Evolutionary conservation across 2,888 invertebrate genomes (phyloP).

Genomic region (Melinaea marsaeus): DNA sequence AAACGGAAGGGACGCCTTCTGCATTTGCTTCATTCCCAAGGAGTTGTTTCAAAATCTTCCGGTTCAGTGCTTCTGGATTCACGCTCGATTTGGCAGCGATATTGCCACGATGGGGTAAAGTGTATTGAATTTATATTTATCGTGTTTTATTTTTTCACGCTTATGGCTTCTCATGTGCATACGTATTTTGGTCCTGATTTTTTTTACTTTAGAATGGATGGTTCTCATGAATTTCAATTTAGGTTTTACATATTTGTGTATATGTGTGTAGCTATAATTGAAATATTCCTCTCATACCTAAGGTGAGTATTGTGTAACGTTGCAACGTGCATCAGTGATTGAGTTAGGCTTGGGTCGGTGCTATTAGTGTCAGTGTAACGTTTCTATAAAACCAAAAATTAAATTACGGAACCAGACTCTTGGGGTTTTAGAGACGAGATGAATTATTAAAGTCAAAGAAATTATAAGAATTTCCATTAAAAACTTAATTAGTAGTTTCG

Average conservation of each 20-base stretch:
- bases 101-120: slow-evolving; percentile 11
- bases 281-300: too few species aligned
- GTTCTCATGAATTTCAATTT: too few species aligned
- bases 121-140: slow-evolving; percentile 16
- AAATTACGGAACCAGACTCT: neutral
- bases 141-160: slow-evolving; percentile 14
- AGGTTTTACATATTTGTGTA: too few species aligned
- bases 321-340: too few species aligned
- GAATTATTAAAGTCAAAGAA: neutral
- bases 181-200: slow-evolving; percentile 10
- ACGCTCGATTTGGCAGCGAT: slow-evolving; percentile 34
- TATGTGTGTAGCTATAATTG: too few species aligned
- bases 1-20: slow-evolving; percentile 34
- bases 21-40: slow-evolving; percentile 39
- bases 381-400: neutral
- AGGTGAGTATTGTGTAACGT: too few species aligned
- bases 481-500: neutral
- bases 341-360: neutral
- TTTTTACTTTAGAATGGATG: neutral
- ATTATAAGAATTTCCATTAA: neutral
- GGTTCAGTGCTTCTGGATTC: slow-evolving; percentile 33
- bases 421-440: neutral
- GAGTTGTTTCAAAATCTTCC: slow-evolving; percentile 39
- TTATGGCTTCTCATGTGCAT: slow-evolving; percentile 8
- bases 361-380: neutral